A percentile compares a stretch with the other conserved stretches of the same genome.
phyloP scores from a whole-genome alignment of 2,888 invertebrate species.

The Herminia tarsipennalis region DNA sequence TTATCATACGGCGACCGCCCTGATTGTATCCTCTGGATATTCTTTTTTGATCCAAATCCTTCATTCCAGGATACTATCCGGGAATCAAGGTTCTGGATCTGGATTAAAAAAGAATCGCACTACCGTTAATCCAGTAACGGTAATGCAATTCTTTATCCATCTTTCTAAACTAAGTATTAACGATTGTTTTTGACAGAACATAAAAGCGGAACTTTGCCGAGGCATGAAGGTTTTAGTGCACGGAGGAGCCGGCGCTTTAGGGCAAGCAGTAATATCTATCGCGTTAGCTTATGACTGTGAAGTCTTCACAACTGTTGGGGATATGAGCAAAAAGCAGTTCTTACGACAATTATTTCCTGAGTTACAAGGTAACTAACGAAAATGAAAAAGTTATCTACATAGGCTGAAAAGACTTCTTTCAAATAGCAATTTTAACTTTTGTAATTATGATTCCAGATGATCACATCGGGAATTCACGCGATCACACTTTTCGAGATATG shows the following conservation, averaged over 20 bases:
- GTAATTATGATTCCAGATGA: slow-evolving; percentile 55
- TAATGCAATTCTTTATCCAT: too few relatives aligned
- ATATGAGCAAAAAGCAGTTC: slow-evolving; percentile 50
- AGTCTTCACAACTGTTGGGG: slow-evolving; percentile 59
- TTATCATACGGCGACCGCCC: too few relatives aligned
- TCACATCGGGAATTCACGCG: slow-evolving; percentile 60
- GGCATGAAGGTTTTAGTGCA: slow-evolving; percentile 17
- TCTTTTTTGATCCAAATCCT: too few relatives aligned
- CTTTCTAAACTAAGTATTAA: too few relatives aligned
- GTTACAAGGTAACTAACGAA: slow-evolving; percentile 56
- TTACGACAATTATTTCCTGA: slow-evolving; percentile 52
- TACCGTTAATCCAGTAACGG: too few relatives aligned
- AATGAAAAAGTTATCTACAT: too few relatives aligned
- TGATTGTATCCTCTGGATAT: too few relatives aligned
- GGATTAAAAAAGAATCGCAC: too few relatives aligned
- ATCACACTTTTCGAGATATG: slow-evolving; percentile 45
- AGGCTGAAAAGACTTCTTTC: too few relatives aligned
- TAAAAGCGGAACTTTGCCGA: not conserved
- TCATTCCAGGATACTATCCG: too few relatives aligned
- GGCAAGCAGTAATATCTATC: slow-evolving; percentile 52
- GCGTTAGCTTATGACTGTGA: slow-evolving; percentile 36
- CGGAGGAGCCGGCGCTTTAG: slow-evolving; percentile 33
- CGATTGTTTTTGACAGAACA: too few relatives aligned
- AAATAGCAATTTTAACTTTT: too few relatives aligned
- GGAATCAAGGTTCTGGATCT: not conserved